A percentile compares a stretch with the other conserved stretches of the same genome.
phyloP scores from a whole-genome alignment of 2,113 vertebrate genomes.

The Rallus limicola region DNA sequence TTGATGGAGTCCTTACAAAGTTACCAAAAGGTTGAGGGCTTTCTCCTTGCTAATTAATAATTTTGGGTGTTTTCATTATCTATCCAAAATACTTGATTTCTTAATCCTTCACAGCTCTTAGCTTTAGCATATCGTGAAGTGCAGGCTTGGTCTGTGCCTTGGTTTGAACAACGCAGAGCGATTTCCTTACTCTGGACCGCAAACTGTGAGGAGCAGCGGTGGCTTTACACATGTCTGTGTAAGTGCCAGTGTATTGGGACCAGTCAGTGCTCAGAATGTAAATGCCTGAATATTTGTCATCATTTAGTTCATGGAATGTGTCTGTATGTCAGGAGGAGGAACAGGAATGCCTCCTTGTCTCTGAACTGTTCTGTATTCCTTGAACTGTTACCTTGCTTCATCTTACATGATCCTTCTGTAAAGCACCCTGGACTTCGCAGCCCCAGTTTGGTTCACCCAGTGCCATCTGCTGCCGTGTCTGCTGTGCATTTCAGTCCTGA shows the following conservation, averaged over 20 bases:
- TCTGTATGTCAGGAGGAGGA: neutral
- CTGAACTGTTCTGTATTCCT: neutral
- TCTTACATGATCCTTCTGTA: neutral
- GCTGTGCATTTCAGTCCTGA: neutral
- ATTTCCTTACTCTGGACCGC: neutral
- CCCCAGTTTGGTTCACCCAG: neutral
- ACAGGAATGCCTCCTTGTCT: neutral
- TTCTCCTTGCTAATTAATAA: neutral
- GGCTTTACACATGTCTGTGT: neutral
- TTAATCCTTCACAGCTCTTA: neutral
- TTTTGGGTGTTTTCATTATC: neutral
- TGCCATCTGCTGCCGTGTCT: conserved; percentile 34
- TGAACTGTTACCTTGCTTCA: neutral
- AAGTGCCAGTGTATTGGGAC: neutral
- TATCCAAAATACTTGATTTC: neutral
- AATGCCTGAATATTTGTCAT: neutral
- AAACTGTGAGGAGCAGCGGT: accelerated
- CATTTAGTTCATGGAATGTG: neutral
- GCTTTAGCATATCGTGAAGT: neutral
- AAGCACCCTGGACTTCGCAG: conserved; percentile 10
- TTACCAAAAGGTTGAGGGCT: neutral
- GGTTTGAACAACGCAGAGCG: neutral
- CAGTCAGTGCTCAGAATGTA: neutral
- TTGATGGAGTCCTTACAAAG: neutral
- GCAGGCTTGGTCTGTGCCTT: neutral